Base-by-base conservation (phyloP, 2,113 vertebrate genomes). In the Parus major region DNA sequence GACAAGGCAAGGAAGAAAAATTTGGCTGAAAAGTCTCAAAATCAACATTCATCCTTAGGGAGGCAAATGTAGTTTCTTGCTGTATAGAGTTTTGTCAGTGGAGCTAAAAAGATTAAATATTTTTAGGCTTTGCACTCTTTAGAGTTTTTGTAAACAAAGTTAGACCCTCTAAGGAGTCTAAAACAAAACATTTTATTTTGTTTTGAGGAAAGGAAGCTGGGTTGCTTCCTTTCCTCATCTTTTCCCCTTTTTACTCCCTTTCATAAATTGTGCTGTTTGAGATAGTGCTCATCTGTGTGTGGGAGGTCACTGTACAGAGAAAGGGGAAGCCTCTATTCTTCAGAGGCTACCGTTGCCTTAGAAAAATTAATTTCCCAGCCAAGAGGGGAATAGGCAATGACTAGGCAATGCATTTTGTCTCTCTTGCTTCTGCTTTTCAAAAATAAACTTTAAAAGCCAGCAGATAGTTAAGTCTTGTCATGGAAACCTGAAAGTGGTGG, bases 381-480 rank as follows among this genome's bases (percentile, higher is more conserved):
- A 23, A 69, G 63, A 49, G 44, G 18, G 50, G 41, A 71, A 31
- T 4, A 25, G 65, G 7, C 4, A 6, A 76, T 36, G 52, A 35
- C 36, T 41, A 47, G 31, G 15, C 8, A 8, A 33, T 49, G 23
- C 1, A 0, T 86, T 66, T 72, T 3, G 0, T 93, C 35, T 42
- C 13, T 57, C 53, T 27, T 68, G 57, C 36, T 71, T 75, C 72
- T 92, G 39, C 42, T 59, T 92, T 92, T 90, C 44, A 60, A 11
- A 88, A 88, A 75, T 19, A 12, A 75, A 36, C 77, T 92, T 65
- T 28, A 19, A 36, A 83, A 86, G 80, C 35, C 65, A 71, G 52
- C 50, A 91, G 91, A 68, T 66, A 77, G 94, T 90, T 92, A 68
- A 83, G 77, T 11, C 56, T 79, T 96, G 95, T 91, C 91, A 53